These are phyloP conservation scores for Pangasius macronema DNA, from an alignment of 2,797 vertebrate genomes.

Conservation along the genomic window DNA sequence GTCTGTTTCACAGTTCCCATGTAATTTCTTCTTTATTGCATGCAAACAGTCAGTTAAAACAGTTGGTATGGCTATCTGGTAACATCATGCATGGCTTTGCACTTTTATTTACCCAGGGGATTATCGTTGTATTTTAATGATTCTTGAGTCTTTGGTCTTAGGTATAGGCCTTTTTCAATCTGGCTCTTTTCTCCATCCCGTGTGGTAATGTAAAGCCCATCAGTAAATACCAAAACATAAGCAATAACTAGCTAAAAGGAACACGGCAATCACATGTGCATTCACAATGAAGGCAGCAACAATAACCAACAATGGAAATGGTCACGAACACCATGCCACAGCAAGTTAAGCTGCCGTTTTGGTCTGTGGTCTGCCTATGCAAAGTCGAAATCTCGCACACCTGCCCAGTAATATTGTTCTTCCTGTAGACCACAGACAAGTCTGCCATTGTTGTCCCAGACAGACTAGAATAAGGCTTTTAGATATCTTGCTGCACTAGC, in stretches of 20 bases:
- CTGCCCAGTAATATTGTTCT: conserved; percentile 74
- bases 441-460: conserved; percentile 72
- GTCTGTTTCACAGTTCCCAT: conserved; percentile 5
- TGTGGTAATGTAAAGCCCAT: conserved; percentile 64
- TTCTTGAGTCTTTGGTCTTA: conserved; percentile 57
- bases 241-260: conserved; percentile 55
- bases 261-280: conserved; percentile 60
- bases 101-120: conserved; percentile 70
- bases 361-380: conserved; percentile 71
- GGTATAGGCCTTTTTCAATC: conserved; percentile 47
- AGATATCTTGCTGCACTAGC: conserved; percentile 68
- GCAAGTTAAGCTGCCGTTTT: conserved; percentile 57
- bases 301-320: conserved; percentile 61
- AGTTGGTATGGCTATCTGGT: conserved; percentile 61
- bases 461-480: conserved; percentile 43
- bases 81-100: conserved; percentile 55
- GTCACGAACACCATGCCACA: conserved; percentile 52
- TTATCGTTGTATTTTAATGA: conserved; percentile 67
- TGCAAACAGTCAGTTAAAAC: conserved; percentile 73
- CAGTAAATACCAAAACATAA: conserved; percentile 70
- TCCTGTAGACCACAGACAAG: conserved; percentile 69
- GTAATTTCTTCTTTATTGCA: conserved; percentile 38
- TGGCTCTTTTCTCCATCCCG: conserved; percentile 53
- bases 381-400: conserved; percentile 76
- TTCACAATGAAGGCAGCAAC: conserved; percentile 68